These are phyloP conservation scores for Sipunculus nudus DNA, from an alignment of 2,888 invertebrate genomes.

Conservation along the genomic window DNA sequence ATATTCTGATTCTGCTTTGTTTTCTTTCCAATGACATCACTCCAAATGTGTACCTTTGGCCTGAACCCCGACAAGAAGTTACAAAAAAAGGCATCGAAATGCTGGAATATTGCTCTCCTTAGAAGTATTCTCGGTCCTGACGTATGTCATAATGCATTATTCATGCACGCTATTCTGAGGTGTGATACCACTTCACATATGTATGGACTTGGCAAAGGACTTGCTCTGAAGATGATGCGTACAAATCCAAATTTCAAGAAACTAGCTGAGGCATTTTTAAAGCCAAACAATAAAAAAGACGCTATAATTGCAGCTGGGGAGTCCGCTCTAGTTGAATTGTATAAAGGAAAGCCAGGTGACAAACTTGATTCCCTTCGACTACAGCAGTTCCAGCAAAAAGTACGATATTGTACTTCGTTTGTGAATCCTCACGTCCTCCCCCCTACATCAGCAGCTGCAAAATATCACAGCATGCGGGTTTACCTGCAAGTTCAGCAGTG, in stretches of 20 bases:
- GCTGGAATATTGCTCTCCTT: neutral
- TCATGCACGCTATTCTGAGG: neutral
- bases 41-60: too few species aligned
- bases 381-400: conserved; percentile 29
- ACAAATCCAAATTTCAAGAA: neutral
- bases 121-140: neutral
- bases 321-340: neutral
- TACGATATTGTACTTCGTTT: conserved; percentile 11
- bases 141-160: neutral
- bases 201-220: neutral
- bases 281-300: neutral
- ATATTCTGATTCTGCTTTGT: conserved; percentile 41
- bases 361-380: neutral
- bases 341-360: neutral
- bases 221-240: neutral
- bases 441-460: conserved; percentile 40
- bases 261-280: neutral
- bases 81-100: neutral
- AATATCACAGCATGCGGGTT: conserved; percentile 34
- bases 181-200: conserved; percentile 3
- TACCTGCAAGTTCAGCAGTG: conserved; percentile 41
- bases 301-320: neutral
- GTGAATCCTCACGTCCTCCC: conserved; percentile 37
- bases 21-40: too few species aligned
- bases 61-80: too few species aligned